These are phyloP conservation scores for Agriopis leucophaearia DNA, from an alignment of 2,888 invertebrate species.

Conservation along the genomic window DNA sequence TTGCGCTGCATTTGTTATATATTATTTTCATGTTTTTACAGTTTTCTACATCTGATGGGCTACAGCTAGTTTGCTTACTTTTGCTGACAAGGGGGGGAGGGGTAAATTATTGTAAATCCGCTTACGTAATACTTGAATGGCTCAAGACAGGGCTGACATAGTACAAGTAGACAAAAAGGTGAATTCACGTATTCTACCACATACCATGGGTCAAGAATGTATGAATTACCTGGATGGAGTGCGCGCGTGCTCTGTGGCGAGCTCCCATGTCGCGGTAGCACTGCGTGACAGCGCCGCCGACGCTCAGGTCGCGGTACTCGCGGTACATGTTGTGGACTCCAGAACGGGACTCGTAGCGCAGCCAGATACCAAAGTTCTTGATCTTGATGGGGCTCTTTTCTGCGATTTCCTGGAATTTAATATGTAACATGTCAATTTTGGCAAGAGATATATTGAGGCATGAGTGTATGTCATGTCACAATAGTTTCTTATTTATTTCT, in stretches of 20 bases:
- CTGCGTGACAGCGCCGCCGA: constrained; percentile 98
- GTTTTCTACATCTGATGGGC: too few relatives aligned
- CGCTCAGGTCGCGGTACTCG: constrained; percentile 98
- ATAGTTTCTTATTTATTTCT: neutral
- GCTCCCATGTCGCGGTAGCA: constrained; percentile 99
- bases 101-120: too few relatives aligned
- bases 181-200: too few relatives aligned
- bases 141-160: too few relatives aligned
- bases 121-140: too few relatives aligned
- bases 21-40: too few relatives aligned
- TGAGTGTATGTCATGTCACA: neutral
- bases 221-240: constrained; percentile 92
- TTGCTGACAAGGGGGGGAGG: too few relatives aligned
- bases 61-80: too few relatives aligned
- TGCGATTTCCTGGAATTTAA: constrained; percentile 88
- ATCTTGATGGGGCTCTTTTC: constrained; percentile 97
- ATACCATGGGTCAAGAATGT: neutral
- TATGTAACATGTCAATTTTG: neutral
- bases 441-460: neutral
- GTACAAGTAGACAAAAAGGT: too few relatives aligned
- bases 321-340: constrained; percentile 99
- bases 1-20: too few relatives aligned
- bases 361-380: constrained; percentile 99
- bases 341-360: constrained; percentile 99
- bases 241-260: constrained; percentile 98